These are phyloP conservation scores for Mesorhabditis belari DNA, from an alignment of 2,888 invertebrate species.

Conservation along the genomic window DNA sequence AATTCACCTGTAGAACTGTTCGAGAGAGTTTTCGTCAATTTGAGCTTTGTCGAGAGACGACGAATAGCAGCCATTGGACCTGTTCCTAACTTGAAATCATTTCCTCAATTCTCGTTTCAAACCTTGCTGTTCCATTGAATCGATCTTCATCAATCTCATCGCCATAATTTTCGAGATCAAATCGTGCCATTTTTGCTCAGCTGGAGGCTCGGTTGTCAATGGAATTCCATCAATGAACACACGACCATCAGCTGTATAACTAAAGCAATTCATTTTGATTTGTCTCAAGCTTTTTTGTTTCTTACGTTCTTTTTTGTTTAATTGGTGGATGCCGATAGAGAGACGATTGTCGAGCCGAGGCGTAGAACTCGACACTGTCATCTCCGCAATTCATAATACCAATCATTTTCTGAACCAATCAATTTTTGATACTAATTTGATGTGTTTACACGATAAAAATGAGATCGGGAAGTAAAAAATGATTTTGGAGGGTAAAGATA, in stretches of 20 bases:
- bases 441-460: too few species aligned
- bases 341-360: constrained; percentile 17
- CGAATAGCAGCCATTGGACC: constrained; percentile 16
- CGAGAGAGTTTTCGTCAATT: constrained; percentile 13
- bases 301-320: neutral
- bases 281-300: neutral
- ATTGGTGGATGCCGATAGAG: constrained; percentile 9
- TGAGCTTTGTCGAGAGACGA: constrained; percentile 15
- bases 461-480: too few species aligned
- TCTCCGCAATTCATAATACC: constrained; percentile 38
- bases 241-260: constrained; percentile 29
- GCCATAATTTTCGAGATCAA: neutral
- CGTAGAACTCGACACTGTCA: constrained; percentile 27
- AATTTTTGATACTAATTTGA: too few species aligned
- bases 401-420: constrained; percentile 24
- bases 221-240: constrained; percentile 24
- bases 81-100: neutral
- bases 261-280: constrained; percentile 3
- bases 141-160: neutral
- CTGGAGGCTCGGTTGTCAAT: neutral
- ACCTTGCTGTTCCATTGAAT: too few species aligned
- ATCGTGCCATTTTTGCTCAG: neutral
- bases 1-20: too few species aligned
- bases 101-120: too few species aligned
- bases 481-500: too few species aligned